A percentile compares a stretch with the other conserved stretches of the same genome.
Conservation (phyloP, 2,797 vertebrate genomes). For the Geotria australis region DNA sequence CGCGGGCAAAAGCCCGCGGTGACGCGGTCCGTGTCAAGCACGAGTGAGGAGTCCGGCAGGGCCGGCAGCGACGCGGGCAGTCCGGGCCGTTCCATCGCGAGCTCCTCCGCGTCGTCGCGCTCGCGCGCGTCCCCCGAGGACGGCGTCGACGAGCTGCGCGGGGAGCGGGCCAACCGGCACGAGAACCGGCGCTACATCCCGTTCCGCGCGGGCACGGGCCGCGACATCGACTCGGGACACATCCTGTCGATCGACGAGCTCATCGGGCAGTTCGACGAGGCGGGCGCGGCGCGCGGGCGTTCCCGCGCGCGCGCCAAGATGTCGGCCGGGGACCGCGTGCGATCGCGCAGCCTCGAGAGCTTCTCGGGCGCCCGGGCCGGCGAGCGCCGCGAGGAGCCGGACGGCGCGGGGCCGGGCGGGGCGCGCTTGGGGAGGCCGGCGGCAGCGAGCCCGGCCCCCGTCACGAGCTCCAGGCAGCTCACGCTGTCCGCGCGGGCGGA, state of each 20-base stretch:
- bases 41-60: too few relatives aligned
- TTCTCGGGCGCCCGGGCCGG: background rate
- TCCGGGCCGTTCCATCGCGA: too few relatives aligned
- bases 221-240: conserved; percentile 67
- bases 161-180: conserved; percentile 63
- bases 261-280: conserved; percentile 66
- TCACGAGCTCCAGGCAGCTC: too few relatives aligned
- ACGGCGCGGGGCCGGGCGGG: too few relatives aligned
- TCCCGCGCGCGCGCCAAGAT: conserved; percentile 44
- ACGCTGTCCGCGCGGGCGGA: too few relatives aligned
- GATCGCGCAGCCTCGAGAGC: conserved; percentile 27
- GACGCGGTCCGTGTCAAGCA: too few relatives aligned
- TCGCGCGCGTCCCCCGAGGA: too few relatives aligned
- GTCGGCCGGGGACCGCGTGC: conserved; percentile 48
- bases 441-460: too few relatives aligned
- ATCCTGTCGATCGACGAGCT: conserved; percentile 55
- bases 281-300: conserved; percentile 28
- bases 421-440: too few relatives aligned
- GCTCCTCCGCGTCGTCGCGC: too few relatives aligned
- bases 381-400: background rate
- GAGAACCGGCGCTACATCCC: conserved; percentile 82
- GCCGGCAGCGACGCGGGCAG: too few relatives aligned
- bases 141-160: conserved; percentile 1
- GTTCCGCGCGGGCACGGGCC: conserved; percentile 56
- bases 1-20: too few relatives aligned